A percentile compares a stretch with the other conserved stretches of the same genome.
Conservation (phyloP, 2,797 vertebrate species). For the Rhinogobio ventralis region DNA sequence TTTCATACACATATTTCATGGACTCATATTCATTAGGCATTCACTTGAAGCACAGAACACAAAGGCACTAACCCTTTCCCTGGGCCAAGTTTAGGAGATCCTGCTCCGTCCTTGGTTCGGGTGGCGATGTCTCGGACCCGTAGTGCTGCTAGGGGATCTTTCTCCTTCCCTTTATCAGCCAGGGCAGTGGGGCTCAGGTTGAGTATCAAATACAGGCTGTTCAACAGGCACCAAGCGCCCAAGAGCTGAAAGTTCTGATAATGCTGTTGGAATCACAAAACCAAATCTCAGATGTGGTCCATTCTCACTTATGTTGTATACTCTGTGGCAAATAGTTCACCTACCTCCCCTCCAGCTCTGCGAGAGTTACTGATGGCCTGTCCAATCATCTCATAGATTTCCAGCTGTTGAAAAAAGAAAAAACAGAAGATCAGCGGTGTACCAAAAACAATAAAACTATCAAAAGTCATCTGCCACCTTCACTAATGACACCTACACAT, state of each 20-base stretch:
- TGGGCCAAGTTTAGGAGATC: slow-evolving; percentile 97
- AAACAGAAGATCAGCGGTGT: neutral
- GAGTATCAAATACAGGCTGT: slow-evolving; percentile 97
- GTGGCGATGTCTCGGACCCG: slow-evolving; percentile 93
- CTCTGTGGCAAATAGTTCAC: slow-evolving; percentile 40
- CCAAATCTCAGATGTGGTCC: neutral
- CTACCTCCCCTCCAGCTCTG: slow-evolving; percentile 95
- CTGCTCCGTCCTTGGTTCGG: slow-evolving; percentile 93
- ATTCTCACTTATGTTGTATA: neutral
- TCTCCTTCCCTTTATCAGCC: slow-evolving; percentile 98
- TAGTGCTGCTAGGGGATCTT: slow-evolving; percentile 95
- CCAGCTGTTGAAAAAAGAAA: slow-evolving; percentile 80
- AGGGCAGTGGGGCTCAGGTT: slow-evolving; percentile 96
- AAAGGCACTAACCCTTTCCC: slow-evolving; percentile 89
- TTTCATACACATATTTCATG: neutral
- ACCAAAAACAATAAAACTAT: neutral
- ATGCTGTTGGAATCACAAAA: slow-evolving; percentile 79
- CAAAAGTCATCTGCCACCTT: neutral
- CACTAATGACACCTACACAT: slow-evolving; percentile 85
- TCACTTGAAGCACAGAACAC: neutral
- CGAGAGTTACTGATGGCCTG: slow-evolving; percentile 96
- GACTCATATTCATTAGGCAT: neutral
- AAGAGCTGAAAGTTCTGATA: slow-evolving; percentile 99
- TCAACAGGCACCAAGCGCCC: slow-evolving; percentile 97
- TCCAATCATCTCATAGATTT: slow-evolving; percentile 99